These are phyloP conservation scores for Coremacera marginata DNA, from an alignment of 2,888 invertebrate species.

Conservation along the genomic window DNA sequence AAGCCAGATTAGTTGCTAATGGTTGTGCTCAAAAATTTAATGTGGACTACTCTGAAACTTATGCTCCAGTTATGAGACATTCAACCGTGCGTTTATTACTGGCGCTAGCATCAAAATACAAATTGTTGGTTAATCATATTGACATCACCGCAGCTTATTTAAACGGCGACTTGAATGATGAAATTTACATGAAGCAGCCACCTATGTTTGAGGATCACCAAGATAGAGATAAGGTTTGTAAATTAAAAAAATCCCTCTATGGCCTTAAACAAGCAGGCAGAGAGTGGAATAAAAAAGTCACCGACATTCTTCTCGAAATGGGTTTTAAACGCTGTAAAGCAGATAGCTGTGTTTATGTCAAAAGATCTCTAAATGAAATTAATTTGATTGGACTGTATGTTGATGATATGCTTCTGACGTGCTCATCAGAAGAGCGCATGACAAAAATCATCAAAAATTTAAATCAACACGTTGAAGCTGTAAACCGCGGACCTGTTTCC, in stretches of 20 bases:
- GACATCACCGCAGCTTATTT: conserved; percentile 43
- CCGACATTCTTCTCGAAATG: not conserved
- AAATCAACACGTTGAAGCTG: not conserved
- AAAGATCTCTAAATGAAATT: not conserved
- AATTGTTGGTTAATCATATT: conserved; percentile 39
- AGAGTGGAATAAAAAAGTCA: conserved; percentile 7
- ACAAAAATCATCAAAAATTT: not conserved
- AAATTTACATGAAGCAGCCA: conserved; percentile 44
- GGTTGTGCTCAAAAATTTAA: conserved; percentile 51
- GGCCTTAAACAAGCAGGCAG: conserved; percentile 1
- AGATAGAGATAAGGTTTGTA: not conserved
- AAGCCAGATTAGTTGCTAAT: conserved; percentile 51
- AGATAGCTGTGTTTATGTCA: conserved; percentile 20
- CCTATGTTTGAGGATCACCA: conserved; percentile 36
- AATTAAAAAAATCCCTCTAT: not conserved
- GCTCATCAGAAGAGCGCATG: not conserved
- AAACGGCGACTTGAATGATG: conserved; percentile 25
- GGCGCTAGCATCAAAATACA: not conserved
- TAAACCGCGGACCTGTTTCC: conserved; percentile 13
- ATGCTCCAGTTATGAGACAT: not conserved
- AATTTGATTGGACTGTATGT: not conserved
- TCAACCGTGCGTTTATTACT: conserved; percentile 3
- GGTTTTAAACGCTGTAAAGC: conserved; percentile 24
- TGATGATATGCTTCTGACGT: not conserved
- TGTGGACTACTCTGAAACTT: no score